Evolutionary conservation across 1,140 invertebrate species (phyloP), one percentile per base, ranked within the genome.

Genomic region (Heterodera carotae): DNA sequence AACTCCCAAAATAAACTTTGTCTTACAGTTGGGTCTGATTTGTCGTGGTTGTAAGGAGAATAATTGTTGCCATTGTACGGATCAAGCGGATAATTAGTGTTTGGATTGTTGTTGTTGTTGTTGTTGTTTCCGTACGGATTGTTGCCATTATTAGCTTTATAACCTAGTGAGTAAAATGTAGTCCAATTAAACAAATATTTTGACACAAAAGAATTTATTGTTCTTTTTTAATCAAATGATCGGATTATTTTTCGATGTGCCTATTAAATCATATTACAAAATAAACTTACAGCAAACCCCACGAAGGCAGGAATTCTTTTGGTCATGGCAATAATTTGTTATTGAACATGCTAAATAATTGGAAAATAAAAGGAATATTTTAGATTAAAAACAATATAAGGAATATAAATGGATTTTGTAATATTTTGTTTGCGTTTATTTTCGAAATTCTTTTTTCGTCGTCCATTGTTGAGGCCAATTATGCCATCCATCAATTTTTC

Each of bases 251-350:
- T 10, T 62, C n/a, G n/a, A n/a, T n/a, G n/a, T n/a, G n/a, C n/a
- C n/a, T n/a, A n/a, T n/a, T n/a, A n/a, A n/a, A n/a, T n/a, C n/a
- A n/a, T n/a, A n/a, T 66, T 10, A 66, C 27, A 31, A 29, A 4
- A 66, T 18, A 18, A 29, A 66, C 62, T 66, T 66, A 66, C 62
- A 66, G 22, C 62, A 66, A 29, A 34, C 62, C 6, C 62, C 62
- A 22, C 31, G 27, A 34, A 27, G 15, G 62, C 62, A 66, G 12
- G 27, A 15, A 12, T 66, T 34, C 4, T 66, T 4, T n/a, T 15
- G 25, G 22, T 66, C 33, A 12, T 31, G 7, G 29, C 62, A 66
- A 22, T 15, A 66, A 7, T 31, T 66, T 29, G 62, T 15, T 29
- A 66, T 66, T 10, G 29, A 12, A 34, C 62, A 66, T 34, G 62